A percentile compares a stretch with the other conserved stretches of the same genome.
These are phyloP conservation scores for Hiodon alosoides DNA, from an alignment of 2,113 vertebrate genomes.

Conservation along the genomic window DNA sequence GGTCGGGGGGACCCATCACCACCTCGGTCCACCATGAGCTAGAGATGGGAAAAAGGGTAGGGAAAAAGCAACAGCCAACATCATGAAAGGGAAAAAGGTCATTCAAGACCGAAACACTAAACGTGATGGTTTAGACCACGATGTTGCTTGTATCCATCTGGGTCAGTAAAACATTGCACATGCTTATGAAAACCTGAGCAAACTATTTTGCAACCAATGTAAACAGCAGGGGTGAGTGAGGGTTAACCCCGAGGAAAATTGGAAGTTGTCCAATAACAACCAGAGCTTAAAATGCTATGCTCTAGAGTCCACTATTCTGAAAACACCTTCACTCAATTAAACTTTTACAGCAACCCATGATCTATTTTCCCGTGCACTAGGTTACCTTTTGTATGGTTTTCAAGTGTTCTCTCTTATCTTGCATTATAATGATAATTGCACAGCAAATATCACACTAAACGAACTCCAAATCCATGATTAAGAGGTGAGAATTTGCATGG, in stretches of 20 bases:
- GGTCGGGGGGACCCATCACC: constrained; percentile 92
- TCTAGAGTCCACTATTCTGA: constrained; percentile 8
- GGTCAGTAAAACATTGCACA: no score
- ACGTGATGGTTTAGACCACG: no score
- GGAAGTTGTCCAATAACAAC: not conserved
- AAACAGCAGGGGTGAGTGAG: not conserved
- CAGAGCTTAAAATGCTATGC: not conserved
- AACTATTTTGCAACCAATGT: not conserved
- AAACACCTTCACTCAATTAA: not conserved
- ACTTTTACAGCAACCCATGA: not conserved
- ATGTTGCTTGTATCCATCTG: no score
- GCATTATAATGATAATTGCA: not conserved
- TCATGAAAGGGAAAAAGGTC: not conserved
- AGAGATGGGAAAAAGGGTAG: constrained; percentile 24
- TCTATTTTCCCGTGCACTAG: no score
- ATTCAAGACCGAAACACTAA: not conserved
- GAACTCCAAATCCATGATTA: not conserved
- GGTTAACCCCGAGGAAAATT: not conserved
- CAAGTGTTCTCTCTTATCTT: no score
- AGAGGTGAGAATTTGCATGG: no score
- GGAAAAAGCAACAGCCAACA: not conserved
- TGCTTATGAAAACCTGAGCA: not conserved
- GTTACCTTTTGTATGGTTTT: no score
- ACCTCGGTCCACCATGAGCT: constrained; percentile 93
- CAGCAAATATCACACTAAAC: not conserved